Evolutionary conservation across 2,797 vertebrate species (phyloP), one percentile per base, ranked within the genome.

Genomic region (Sebastes oblongus): DNA sequence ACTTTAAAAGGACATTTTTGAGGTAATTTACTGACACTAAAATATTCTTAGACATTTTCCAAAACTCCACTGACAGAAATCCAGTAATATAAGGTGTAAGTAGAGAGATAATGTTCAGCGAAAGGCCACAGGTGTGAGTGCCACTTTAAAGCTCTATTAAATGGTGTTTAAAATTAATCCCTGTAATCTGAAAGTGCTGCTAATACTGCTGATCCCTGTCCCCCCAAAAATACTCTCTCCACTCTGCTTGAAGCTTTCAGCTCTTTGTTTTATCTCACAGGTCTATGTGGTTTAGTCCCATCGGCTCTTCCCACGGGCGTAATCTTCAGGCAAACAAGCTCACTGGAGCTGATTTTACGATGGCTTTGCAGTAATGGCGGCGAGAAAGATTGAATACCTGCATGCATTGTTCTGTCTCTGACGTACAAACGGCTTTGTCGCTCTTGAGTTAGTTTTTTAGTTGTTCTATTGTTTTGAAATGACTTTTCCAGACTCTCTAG

Each of bases 241-340:
- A n/a, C 24, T 29, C 34, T 62, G 27, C 60, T 27, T 42, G 50
- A 64, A 67, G 71, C 32, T 32, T 77, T 79, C 20, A 70, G 58
- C 67, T 72, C 64, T 78, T 76, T 65, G 13, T 75, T 83, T 81
- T 60, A 64, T 68, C 66, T 70, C 32, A 55, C 24, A 11, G 1
- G 34, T 68, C 72, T 54, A 58, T 50, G 52, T 32, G 60, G 11
- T 65, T 81, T 39, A 65, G 66, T 72, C 75, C 50, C 61, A 73
- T 42, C 0, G 0, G 39, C 65, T 64, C 39, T 25, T 34, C 56
- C 75, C 69, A 59, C 2, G 50, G 60, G 75, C 55, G 56, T 75
- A 74, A 71, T 73, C 36, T 72, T 66, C 34, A 62, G 20, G 60
- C 34, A 80, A 84, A 84, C 76, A 80, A 60, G 24, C 39, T 65